Conservation (phyloP, 2,797 vertebrate species). For the Parambassis ranga region DNA sequence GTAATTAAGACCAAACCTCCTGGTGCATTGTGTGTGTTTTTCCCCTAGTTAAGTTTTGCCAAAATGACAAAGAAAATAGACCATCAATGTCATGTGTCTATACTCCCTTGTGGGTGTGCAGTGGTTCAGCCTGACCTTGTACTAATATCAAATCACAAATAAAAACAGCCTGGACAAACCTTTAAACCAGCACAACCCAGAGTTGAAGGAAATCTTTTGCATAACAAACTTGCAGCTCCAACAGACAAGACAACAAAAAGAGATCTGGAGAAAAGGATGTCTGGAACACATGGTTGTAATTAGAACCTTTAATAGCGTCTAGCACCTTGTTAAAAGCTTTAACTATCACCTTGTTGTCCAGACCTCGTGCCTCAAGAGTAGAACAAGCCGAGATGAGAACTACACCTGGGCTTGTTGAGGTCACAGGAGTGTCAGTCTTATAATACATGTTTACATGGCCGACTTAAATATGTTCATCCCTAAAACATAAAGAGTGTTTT, state of each 20-base stretch:
- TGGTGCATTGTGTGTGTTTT: neutral
- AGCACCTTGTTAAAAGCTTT: constrained; percentile 19
- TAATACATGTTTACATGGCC: constrained; percentile 7
- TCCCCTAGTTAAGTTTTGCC: neutral
- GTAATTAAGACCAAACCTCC: neutral
- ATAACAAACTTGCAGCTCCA: neutral
- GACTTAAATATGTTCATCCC: neutral
- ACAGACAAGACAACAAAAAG: constrained; percentile 2
- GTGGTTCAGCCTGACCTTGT: neutral
- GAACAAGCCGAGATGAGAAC: constrained; percentile 11
- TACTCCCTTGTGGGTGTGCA: neutral
- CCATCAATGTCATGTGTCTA: neutral
- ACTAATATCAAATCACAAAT: constrained; percentile 16
- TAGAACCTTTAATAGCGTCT: constrained; percentile 18
- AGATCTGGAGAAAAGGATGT: constrained; percentile 8
- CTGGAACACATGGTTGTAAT: neutral
- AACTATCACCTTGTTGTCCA: neutral
- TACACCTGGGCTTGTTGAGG: constrained; percentile 24
- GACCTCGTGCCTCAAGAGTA: constrained; percentile 9
- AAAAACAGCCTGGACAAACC: constrained; percentile 3
- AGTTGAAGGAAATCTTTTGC: neutral
- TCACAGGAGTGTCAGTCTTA: neutral
- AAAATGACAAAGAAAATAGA: neutral
- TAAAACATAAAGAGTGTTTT: neutral
- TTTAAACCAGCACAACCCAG: neutral